Evolutionary conservation across 2,888 invertebrate species (phyloP).

Genomic region (Heliothis peltigera): DNA sequence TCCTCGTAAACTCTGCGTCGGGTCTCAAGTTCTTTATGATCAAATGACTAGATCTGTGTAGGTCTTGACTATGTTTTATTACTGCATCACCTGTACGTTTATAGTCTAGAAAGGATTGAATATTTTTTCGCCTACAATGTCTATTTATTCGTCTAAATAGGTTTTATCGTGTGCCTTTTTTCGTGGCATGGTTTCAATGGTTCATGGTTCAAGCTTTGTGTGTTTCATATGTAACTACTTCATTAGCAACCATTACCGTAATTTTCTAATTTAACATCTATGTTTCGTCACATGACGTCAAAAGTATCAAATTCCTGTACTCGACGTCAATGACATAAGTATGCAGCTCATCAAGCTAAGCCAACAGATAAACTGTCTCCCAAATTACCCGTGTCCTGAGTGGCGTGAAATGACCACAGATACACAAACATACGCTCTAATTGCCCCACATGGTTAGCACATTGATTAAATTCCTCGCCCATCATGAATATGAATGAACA

Average conservation of each 20-base stretch:
- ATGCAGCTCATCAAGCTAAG: conserved; percentile 26
- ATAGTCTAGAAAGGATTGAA: background rate
- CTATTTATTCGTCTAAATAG: too few species aligned
- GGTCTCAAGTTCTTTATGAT: conserved; percentile 16
- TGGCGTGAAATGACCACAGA: conserved; percentile 51
- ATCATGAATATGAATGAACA: conserved; percentile 76
- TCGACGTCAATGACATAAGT: conserved; percentile 1
- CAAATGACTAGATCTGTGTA: conserved; percentile 15
- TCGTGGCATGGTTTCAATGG: too few species aligned
- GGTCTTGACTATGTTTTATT: conserved; percentile 12
- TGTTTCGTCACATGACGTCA: background rate
- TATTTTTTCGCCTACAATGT: too few species aligned
- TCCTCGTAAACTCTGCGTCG: conserved; percentile 32
- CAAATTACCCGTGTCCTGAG: conserved; percentile 39
- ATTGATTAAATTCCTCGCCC: conserved; percentile 75
- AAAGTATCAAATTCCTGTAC: background rate
- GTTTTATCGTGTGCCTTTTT: too few species aligned
- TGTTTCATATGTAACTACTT: background rate
- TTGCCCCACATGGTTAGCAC: conserved; percentile 65
- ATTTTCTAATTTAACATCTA: too few species aligned
- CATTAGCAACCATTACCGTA: too few species aligned
- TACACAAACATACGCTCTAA: conserved; percentile 61
- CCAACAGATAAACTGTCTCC: conserved; percentile 28
- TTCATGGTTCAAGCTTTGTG: too few species aligned
- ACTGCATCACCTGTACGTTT: background rate